Percentiles rank a stretch among this genome's conserved stretches.
phyloP scores from a whole-genome alignment of 1,140 invertebrate genomes.

The Melanaphis sacchari region DNA sequence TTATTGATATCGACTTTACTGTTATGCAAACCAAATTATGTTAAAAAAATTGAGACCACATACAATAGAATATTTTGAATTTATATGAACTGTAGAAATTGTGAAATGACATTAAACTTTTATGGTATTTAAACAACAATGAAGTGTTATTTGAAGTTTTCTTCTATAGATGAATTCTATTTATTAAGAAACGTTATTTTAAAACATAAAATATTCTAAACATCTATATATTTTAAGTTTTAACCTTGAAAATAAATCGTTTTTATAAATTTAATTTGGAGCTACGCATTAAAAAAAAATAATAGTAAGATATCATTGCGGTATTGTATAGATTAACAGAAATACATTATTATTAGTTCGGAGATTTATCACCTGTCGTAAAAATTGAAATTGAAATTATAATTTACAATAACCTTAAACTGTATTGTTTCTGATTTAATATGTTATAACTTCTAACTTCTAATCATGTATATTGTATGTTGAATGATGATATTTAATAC shows the following conservation, averaged over 20 bases:
- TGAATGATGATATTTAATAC: no score
- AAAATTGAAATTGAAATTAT: not conserved
- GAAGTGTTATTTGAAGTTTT: not conserved
- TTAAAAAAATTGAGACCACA: not conserved
- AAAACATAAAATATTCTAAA: not conserved
- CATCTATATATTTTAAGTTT: not conserved
- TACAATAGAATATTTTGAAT: not conserved
- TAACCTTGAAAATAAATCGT: not conserved
- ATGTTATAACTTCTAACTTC: not conserved
- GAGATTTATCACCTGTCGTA: not conserved
- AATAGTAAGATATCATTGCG: not conserved
- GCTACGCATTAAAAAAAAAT: not conserved
- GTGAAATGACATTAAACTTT: not conserved
- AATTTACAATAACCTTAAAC: not conserved
- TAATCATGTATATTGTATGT: no score
- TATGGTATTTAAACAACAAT: no score
- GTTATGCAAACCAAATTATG: conserved; percentile 36
- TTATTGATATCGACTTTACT: conserved; percentile 50
- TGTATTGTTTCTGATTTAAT: not conserved
- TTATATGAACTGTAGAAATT: not conserved
- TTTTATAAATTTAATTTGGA: not conserved
- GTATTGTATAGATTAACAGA: not conserved
- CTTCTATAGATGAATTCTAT: not conserved
- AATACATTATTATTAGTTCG: not conserved
- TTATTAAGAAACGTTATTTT: not conserved